Evolutionary conservation across 2,113 vertebrate species (phyloP), one percentile per base, ranked within the genome.

Genomic region (Callaeas wilsoni): DNA sequence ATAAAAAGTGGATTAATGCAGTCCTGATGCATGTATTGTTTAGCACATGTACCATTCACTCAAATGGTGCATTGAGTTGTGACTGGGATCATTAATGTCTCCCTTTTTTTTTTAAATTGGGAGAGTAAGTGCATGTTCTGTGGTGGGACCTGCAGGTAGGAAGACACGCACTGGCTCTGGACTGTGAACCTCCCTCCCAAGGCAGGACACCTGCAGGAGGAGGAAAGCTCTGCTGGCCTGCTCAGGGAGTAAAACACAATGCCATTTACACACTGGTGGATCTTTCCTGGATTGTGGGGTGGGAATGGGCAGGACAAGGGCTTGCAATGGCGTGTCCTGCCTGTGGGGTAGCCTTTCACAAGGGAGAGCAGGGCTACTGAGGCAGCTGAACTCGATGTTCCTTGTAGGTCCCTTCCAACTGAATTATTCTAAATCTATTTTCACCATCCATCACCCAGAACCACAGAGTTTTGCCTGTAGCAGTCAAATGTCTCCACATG

Each of bases 1-100:
- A 70, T 12, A 42, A 92, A 90, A 86, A 16, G 50, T 53, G 92
- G 94, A 90, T 89, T 92, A 67, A 92, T 84, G 55, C 73, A 86
- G 87, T 39, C 76, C 69, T n/a, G 80, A 76, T 91, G 87, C 41
- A 18, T 42, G 64, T 89, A 57, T 87, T 87, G 85, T 70, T 87
- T 94, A 84, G 79, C 73, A 62, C 35, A 44, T 46, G 75, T 81
- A 67, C 76, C 46, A 4, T 53, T 73, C 83, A 41, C 78, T 94
- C 65, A 68, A 56, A 69, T 37, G 71, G 78, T 1, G n/a, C 49
- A 19, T 9, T 79, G 84, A 67, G 19, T 62, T 89, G 89, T 42
- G 74, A 73, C 84, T 96, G 52, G 26, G 53, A 69, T n/a, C 90
- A 79, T 82, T 64, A 67, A 62, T 53, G 8, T 42, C 15, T 76